Conservation (phyloP, 2,113 vertebrate genomes). For the Vombatus ursinus region DNA sequence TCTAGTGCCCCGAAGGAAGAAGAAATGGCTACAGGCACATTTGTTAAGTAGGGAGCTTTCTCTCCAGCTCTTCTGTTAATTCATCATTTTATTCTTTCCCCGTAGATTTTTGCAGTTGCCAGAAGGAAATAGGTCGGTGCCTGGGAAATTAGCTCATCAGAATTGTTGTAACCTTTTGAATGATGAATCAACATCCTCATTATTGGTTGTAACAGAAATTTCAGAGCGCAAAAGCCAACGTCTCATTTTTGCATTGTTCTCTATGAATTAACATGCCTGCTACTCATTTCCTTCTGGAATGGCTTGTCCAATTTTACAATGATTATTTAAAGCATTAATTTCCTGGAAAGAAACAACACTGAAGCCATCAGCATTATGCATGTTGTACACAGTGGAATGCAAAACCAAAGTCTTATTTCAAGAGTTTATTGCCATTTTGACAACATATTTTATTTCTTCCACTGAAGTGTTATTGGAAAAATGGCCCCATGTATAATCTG, state of each 20-base stretch:
- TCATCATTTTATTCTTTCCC: constrained; percentile 21
- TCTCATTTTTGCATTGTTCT: constrained; percentile 24
- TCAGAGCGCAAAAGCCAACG: neutral
- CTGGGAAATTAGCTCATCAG: constrained; percentile 31
- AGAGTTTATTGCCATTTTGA: constrained; percentile 48
- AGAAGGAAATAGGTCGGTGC: neutral
- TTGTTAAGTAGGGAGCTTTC: constrained; percentile 1
- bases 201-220: constrained; percentile 20
- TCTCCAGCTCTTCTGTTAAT: neutral
- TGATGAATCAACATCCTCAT: constrained; percentile 29
- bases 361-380: neutral
- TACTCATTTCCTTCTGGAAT: constrained; percentile 48
- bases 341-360: constrained; percentile 27
- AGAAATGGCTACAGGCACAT: neutral
- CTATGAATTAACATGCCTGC: constrained; percentile 8
- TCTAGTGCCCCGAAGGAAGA: neutral
- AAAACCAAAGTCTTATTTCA: constrained; percentile 32
- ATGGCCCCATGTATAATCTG: neutral
- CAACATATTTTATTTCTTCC: constrained; percentile 11
- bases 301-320: constrained; percentile 18
- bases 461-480: constrained; percentile 46
- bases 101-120: neutral
- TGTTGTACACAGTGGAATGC: neutral
- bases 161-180: constrained; percentile 44
- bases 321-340: constrained; percentile 50